Evolutionary conservation across 2,113 vertebrate genomes (phyloP).

Genomic region (Prochilodus magdalenae): DNA sequence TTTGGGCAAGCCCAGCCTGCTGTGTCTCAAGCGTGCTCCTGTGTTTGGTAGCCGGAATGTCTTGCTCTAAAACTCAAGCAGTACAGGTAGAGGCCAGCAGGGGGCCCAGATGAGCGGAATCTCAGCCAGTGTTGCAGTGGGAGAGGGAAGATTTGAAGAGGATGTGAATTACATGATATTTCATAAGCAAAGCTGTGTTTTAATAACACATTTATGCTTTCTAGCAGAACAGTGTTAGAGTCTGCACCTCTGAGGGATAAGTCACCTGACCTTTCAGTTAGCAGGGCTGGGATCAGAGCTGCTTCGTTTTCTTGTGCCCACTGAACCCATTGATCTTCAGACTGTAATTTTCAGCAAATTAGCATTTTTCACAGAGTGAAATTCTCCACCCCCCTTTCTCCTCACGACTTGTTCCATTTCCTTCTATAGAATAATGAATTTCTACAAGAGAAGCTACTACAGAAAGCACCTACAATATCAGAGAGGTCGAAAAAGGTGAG

Average conservation of each 20-base stretch:
- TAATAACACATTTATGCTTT: not conserved
- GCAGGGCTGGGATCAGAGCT: not conserved
- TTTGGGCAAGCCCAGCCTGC: conserved; percentile 10
- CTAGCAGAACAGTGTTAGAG: not conserved
- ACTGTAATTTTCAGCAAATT: not conserved
- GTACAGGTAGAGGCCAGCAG: conserved; percentile 56
- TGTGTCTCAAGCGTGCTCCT: not conserved
- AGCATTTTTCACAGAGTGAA: not conserved
- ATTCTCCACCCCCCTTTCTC: conserved; percentile 25
- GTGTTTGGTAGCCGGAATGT: not conserved
- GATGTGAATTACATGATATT: not conserved
- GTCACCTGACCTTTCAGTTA: not conserved
- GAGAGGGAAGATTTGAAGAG: not conserved
- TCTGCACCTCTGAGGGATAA: not conserved
- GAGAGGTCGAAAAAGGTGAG: conserved; percentile 93
- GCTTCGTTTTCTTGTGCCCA: not conserved
- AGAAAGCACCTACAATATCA: conserved; percentile 92
- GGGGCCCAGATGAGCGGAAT: conserved; percentile 41
- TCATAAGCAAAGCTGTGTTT: no score
- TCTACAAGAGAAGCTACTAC: conserved; percentile 91
- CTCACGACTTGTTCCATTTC: not conserved
- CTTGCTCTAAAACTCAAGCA: not conserved
- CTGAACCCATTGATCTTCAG: not conserved
- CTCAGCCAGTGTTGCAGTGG: conserved; percentile 1
- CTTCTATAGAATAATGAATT: conserved; percentile 89